Evolutionary conservation across 2,797 vertebrate species (phyloP), one percentile per base, ranked within the genome.

Genomic region (Poecile montanus): DNA sequence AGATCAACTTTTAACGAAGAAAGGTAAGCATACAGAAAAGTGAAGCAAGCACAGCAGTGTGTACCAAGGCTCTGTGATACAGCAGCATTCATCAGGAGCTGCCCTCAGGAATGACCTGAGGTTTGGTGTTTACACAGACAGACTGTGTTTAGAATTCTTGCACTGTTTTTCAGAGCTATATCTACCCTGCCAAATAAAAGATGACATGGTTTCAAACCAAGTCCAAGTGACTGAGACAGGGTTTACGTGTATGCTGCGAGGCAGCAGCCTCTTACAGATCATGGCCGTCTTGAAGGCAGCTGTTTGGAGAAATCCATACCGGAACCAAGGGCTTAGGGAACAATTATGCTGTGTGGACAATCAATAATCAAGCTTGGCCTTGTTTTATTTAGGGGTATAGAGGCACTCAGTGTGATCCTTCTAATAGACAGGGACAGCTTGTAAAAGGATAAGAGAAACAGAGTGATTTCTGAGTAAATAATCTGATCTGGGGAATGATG

Each of bases 361-460:
- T 73, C 85, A 30, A 74, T 88, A 93, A 90, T 78, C 76, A 62
- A 93, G 77, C 83, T 88, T 93, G 82, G 38, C 71, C 76, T 93
- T 86, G 26, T 93, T 94, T 91, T 94, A 79, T 94, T 91, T 91
- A 57, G 56, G 61, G 48, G 22, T 76, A 94, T 73, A 88, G 70
- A 94, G 93, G 88, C 60, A 94, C 62, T 94, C 85, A 67, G 5
- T 29, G 20, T 63, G 76, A 93, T 94, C 85, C 77, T 91, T 81
- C 80, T 94, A 93, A 95, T 50, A 65, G 90, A 54, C 56, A 72
- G 25, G 27, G 90, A 91, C 91, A 94, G 96, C 95, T 95, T 96
- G 88, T 93, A 91, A 96, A 96, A 93, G 88, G 91, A 90, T 96
- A 91, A 96, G 48, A 79, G 83, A 93, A 95, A 79, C 62, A 60